These are phyloP conservation scores for Cephus rjabovi DNA, from an alignment of 2,888 invertebrate genomes.

Conservation along the genomic window DNA sequence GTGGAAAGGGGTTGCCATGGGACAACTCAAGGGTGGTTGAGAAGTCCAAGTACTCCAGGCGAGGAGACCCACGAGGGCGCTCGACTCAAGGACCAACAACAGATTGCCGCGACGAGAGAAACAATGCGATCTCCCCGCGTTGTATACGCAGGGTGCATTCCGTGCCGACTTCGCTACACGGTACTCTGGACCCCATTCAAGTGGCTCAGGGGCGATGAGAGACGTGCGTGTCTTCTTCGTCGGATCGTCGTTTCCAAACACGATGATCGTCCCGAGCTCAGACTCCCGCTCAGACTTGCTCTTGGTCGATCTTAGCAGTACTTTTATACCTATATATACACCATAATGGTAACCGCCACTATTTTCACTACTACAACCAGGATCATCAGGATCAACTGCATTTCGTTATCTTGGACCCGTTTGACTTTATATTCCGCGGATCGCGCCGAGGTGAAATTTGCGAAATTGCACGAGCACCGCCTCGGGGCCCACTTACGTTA, in stretches of 20 bases:
- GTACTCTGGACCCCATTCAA: slow-evolving; percentile 23
- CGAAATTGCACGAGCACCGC: slow-evolving; percentile 39
- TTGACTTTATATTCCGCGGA: slow-evolving; percentile 6
- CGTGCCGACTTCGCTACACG: slow-evolving; percentile 31
- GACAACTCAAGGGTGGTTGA: slow-evolving; percentile 51
- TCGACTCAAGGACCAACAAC: slow-evolving; percentile 61
- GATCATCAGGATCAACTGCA: background rate
- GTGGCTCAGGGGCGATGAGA: background rate
- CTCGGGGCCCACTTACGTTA: background rate
- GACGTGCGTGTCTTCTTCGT: background rate
- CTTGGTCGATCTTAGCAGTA: background rate
- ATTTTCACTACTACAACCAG: background rate
- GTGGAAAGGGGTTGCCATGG: slow-evolving; percentile 22
- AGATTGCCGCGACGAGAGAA: slow-evolving; percentile 60
- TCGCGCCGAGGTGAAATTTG: slow-evolving; percentile 39
- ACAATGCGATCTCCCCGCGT: slow-evolving; percentile 49
- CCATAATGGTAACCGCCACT: background rate
- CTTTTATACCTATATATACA: background rate
- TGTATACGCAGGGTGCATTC: slow-evolving; percentile 34
- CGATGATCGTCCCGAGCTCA: background rate
- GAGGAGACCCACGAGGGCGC: slow-evolving; percentile 50
- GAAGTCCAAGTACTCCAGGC: slow-evolving; percentile 55
- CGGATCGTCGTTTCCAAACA: background rate
- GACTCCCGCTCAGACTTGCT: background rate
- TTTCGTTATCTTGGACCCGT: background rate